Evolutionary conservation across 1,140 invertebrate genomes (phyloP).

Genomic region (Piezodorus guildinii): DNA sequence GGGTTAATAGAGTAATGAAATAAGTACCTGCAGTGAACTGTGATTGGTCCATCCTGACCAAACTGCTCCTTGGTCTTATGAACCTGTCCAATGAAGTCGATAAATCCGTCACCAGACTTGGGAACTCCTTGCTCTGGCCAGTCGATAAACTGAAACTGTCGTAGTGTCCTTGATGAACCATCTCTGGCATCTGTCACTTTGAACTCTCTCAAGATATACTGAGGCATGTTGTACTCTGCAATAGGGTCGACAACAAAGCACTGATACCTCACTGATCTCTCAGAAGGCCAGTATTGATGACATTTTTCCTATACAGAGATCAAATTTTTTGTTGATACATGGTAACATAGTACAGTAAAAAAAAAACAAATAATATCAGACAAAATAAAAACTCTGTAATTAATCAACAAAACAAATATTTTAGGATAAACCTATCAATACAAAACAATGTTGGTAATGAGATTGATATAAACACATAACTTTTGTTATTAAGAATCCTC

Average conservation of each 20-base stretch:
- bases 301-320: constrained; percentile 75
- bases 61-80: constrained; percentile 99
- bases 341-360: background rate
- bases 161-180: constrained; percentile 86
- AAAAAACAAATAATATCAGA: background rate
- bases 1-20: no score
- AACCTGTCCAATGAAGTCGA: constrained; percentile 96
- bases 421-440: no score
- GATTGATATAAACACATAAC: no score
- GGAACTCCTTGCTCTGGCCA: constrained; percentile 98
- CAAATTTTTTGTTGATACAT: background rate
- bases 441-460: no score
- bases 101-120: constrained; percentile 94
- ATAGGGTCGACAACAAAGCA: constrained; percentile 98
- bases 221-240: constrained; percentile 98
- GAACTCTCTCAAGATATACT: constrained; percentile 96
- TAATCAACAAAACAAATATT: no score
- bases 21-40: constrained; percentile 86
- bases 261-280: constrained; percentile 88
- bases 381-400: no score
- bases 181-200: constrained; percentile 84
- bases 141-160: constrained; percentile 98
- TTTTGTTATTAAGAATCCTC: no score
- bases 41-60: constrained; percentile 97
- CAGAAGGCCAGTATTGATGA: constrained; percentile 97